Evolutionary conservation across 2,888 invertebrate species (phyloP), one percentile per base, ranked within the genome.

Genomic region (Orthosia cruda): DNA sequence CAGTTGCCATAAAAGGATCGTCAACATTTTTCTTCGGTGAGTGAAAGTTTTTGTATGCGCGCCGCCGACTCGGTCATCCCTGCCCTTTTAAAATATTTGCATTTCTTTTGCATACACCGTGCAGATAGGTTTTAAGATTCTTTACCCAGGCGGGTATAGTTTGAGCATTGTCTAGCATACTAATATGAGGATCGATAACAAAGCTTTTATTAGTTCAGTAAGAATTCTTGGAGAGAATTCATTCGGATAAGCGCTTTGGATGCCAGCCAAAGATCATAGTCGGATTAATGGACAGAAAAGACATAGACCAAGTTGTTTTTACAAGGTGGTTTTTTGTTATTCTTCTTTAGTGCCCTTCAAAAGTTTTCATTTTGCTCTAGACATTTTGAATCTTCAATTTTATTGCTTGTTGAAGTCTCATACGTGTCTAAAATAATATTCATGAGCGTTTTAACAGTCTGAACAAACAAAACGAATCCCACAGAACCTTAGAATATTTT

Each of bases 61-160:
- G 70, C 66, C 71, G 79, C 58, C 76, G 89, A 76, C 86, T 90
- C 87, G 91, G 91, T 90, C 93, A 91, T 93, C 92, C 90, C 89
- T 77, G 82, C 89, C 91, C 94, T 93, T 92, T 95, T 93, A 93
- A 94, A 89, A 93, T 93, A 94, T 94, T 95, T 94, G 94, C 94
- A 95, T 96, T 94, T 93, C 93, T 93, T 92, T 92, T 92, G 91
- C 92, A 92, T 90, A 92, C 89, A 87, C 80, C 84, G 87, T 87
- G 88, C 83, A 86, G 89, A 88, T 90, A 89, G 87, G 88, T 91
- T 92, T 77, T 85, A 82, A 86, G 88, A 90, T 91, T 88, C 90
- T 86, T 90, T 85, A 87, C 79, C 78, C 82, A 86, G 82, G 86
- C 81, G 80, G 79, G 84, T 77, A 74, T 71, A 75, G 77, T 69